Base-by-base conservation (phyloP, 2,113 vertebrate genomes). In the Heterotilapia buettikoferi region DNA sequence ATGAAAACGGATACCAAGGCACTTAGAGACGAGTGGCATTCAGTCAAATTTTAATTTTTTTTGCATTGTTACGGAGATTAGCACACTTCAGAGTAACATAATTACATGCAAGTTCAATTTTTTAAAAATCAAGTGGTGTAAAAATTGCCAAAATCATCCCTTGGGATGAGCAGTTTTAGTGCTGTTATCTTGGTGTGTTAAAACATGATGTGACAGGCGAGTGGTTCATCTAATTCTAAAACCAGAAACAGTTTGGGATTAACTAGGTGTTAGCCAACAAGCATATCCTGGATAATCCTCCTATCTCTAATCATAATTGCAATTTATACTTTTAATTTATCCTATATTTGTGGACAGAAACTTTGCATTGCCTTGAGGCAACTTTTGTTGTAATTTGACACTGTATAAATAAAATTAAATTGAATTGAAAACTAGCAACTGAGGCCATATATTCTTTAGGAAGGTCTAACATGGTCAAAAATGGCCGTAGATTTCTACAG, bases 371-470 rank as follows among this genome's bases (percentile, higher is more conserved):
- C 10, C 18, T 12, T 0, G 18, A 66, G 61, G 61, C 18, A 38
- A 66, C 18, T 36, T 36, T 36, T 38, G 18, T 66, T 66, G 18
- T 66, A 36, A n/a, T 66, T 0, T 66, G 18, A 36, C 18, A 38
- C 61, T n/a, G 12, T 36, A 63, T 66, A 38, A 38, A 66, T 66
- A 36, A 36, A 63, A n/a, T 36, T 0, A 0, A 33, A 63, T 12
- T 12, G 18, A 63, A 63, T 36, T 33, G 1, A 1, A 68, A 40
- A 71, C n/a, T 43, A 14, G 66, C 2, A 5, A 43, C 21, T 43
- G n/a, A 71, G 61, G 31, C 4, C 19, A 21, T 3, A 38, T 13
- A 38, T 12, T 38, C 10, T 38, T 38, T 38, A 38, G 61, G 61
- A 38, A 33, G 4, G 61, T 38, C 33, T 38, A 1, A 66, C 18